Percentiles rank a stretch among this genome's conserved stretches.
Evolutionary conservation across 2,888 invertebrate species (phyloP).

Genomic region (Pemphredon lugubris): DNA sequence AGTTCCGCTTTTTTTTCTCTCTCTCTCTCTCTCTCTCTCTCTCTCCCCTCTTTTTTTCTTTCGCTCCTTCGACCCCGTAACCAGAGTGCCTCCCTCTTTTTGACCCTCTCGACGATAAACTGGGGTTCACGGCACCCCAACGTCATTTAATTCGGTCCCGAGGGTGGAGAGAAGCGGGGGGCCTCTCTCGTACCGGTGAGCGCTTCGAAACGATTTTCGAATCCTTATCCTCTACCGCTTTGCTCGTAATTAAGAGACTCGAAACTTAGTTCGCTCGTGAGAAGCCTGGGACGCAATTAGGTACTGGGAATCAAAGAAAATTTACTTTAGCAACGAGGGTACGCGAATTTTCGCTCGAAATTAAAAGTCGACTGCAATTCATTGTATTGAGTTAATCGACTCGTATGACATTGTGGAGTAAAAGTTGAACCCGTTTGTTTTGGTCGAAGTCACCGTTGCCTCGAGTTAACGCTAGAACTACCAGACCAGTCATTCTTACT

Average conservation of each 20-base stretch:
- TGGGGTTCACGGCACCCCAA: slow-evolving; percentile 50
- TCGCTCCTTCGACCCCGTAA: slow-evolving; percentile 46
- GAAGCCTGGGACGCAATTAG: background rate
- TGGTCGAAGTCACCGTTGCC: no score
- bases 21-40: slow-evolving; percentile 43
- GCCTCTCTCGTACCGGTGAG: slow-evolving; percentile 23
- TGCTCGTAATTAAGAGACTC: slow-evolving; percentile 22
- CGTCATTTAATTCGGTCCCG: slow-evolving; percentile 58
- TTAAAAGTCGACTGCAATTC: no score
- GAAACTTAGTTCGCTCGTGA: background rate
- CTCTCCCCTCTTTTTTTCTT: slow-evolving; percentile 26
- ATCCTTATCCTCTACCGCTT: slow-evolving; percentile 16
- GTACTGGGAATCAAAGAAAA: background rate
- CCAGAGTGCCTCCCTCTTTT: slow-evolving; percentile 35
- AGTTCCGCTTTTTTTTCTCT: slow-evolving; percentile 25
- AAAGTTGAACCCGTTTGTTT: no score
- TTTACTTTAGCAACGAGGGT: background rate
- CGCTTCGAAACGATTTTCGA: slow-evolving; percentile 42
- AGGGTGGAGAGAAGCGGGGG: slow-evolving; percentile 28
- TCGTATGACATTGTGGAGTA: no score
- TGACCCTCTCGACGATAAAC: slow-evolving; percentile 43
- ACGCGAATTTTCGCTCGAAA: background rate
- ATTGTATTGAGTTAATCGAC: no score
- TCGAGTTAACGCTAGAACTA: no score
- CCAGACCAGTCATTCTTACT: no score